Conservation (phyloP, 30 jellyfish, hydroid and myxozoan species). For the Aurelia coerulea region DNA sequence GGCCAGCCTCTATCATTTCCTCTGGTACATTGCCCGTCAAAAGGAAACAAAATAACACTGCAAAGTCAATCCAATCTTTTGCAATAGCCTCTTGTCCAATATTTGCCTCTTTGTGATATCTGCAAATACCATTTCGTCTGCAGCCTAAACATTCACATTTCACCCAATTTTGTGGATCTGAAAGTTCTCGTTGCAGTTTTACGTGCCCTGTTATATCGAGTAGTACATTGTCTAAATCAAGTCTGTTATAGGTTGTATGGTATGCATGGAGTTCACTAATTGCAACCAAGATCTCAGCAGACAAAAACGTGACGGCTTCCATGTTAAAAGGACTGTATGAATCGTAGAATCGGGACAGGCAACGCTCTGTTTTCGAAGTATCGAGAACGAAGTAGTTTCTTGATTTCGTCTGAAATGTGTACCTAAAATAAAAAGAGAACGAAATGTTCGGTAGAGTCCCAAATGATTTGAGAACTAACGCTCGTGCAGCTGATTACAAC, state of each 20-base stretch:
- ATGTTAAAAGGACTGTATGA: constrained; percentile 28
- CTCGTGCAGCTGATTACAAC: too few relatives aligned
- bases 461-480: too few relatives aligned
- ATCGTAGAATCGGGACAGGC: constrained; percentile 18
- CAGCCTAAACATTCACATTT: constrained; percentile 55
- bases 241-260: constrained; percentile 32
- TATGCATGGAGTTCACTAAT: constrained; percentile 56
- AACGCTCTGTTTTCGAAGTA: constrained; percentile 39
- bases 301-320: constrained; percentile 36
- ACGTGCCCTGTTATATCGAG: constrained; percentile 79
- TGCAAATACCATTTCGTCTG: constrained; percentile 22
- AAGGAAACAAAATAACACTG: constrained; percentile 28
- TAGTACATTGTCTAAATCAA: constrained; percentile 43
- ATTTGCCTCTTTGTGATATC: constrained; percentile 15
- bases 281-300: constrained; percentile 64
- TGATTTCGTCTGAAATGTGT: constrained; percentile 70
- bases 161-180: constrained; percentile 44
- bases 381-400: constrained; percentile 60
- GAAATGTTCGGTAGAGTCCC: too few relatives aligned
- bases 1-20: too few relatives aligned
- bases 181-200: constrained; percentile 42
- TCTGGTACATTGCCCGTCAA: constrained; percentile 1
- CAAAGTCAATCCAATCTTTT: constrained; percentile 64
- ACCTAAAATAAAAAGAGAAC: constrained; percentile 7
- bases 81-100: constrained; percentile 37